Evolutionary conservation across 2,888 invertebrate species (phyloP), one percentile per base, ranked within the genome.

Genomic region (Gibbula magus): DNA sequence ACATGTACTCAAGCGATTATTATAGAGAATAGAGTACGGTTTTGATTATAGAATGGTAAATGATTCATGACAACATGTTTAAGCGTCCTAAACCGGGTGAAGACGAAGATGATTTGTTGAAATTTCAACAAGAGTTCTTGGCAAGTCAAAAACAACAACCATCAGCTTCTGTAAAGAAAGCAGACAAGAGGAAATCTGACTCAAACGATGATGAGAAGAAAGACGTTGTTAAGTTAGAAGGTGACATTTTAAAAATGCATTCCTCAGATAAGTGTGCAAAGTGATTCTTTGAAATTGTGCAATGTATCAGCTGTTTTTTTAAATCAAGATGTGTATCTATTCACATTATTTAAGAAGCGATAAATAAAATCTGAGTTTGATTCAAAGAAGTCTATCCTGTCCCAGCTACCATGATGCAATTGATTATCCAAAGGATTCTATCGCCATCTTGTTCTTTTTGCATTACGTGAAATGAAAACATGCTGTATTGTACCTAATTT

Each of bases 31-130:
- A 1, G 7, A 16, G 5, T n/a, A 56, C 8, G 20, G 1, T 56
- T n/a, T 7, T 56, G 5, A 56, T 56, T 25, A 8, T n/a, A 10
- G 7, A 5, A 56, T 56, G 56, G 3, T 10, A n/a, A 4, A 45
- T 45, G 1, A 10, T 45, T 45, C 45, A 10, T 45, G 45, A 45
- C 45, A 81, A 66, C 25, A 87, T 86, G 85, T 79, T 84, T 22
- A 82, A 83, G 35, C 81, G 91, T 78, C 91, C 91, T 35, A 89
- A 88, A 66, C 84, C 87, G n/a, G 88, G 88, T 1, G 92, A 92
- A 56, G 86, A 87, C 25, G 92, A 92, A 78, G 91, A 91, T 56
- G 92, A 92, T 77, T 82, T 92, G 73, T 83, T 92, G 13, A 86
- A 86, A 66, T 88, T 90, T 75, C 92, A 92, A 81, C 78, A 88